A percentile compares a stretch with the other conserved stretches of the same genome.
Conservation (phyloP, 30 jellyfish, hydroid and myxozoan genomes). For the Sanderia malayensis region DNA sequence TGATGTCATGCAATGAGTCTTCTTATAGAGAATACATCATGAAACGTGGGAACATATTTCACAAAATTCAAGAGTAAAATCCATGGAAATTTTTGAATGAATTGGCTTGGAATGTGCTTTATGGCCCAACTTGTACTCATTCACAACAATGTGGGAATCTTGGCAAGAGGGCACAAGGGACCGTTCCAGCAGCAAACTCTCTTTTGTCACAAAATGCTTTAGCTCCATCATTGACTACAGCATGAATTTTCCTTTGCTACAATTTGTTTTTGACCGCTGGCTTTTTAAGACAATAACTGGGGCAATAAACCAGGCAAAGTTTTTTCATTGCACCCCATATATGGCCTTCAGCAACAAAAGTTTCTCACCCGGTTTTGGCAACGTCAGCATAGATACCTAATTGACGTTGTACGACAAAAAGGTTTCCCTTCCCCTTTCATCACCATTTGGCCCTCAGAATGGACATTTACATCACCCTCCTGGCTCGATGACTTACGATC, state of each 20-base stretch:
- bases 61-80: too few species aligned
- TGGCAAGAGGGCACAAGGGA: not conserved
- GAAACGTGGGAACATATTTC: too few species aligned
- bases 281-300: conserved; percentile 32
- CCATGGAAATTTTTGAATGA: not conserved
- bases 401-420: conserved; percentile 19
- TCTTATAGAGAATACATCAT: too few species aligned
- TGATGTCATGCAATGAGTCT: too few species aligned
- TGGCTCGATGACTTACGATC: conserved; percentile 4
- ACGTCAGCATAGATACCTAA: conserved; percentile 28
- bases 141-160: not conserved
- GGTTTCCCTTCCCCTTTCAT: conserved; percentile 30
- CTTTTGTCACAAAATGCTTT: conserved; percentile 11
- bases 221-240: conserved; percentile 17
- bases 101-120: not conserved
- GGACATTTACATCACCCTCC: conserved; percentile 16
- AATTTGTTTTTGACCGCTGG: conserved; percentile 41
- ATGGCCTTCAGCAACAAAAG: conserved; percentile 8
- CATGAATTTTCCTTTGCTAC: conserved; percentile 16
- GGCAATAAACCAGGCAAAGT: conserved; percentile 29
- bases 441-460: conserved; percentile 22
- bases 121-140: not conserved
- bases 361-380: conserved; percentile 36
- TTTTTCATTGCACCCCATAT: not conserved
- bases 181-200: not conserved